Evolutionary conservation across 2,888 invertebrate species (phyloP).

Genomic region (Minunthozetes semirufus): DNA sequence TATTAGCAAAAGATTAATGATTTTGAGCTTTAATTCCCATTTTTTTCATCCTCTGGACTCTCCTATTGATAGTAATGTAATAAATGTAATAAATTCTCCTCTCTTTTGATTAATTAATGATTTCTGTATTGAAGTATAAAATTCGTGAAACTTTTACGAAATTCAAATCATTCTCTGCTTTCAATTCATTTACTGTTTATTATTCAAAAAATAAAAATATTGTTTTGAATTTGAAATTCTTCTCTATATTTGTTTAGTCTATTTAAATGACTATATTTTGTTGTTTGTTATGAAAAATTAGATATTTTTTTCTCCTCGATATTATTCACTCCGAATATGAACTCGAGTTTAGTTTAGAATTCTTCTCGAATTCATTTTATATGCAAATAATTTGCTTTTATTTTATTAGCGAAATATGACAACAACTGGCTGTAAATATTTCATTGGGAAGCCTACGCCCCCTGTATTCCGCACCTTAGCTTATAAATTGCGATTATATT

Average conservation of each 20-base stretch:
- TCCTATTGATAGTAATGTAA: not conserved
- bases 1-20: slow-evolving; percentile 20
- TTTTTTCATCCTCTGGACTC: not conserved
- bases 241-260: slow-evolving; percentile 1
- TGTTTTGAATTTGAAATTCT: not conserved
- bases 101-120: slow-evolving; percentile 13
- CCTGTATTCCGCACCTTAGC: not conserved
- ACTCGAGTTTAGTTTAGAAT: too few species aligned
- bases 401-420: not conserved
- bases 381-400: not conserved
- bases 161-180: not conserved
- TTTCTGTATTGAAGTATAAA: not conserved
- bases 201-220: not conserved
- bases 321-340: too few species aligned
- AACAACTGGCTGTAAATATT: slow-evolving; percentile 10
- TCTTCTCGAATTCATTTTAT: not conserved
- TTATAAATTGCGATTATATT: not conserved
- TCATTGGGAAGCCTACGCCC: not conserved
- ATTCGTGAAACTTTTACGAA: slow-evolving; percentile 9
- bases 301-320: not conserved
- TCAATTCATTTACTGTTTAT: not conserved
- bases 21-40: not conserved
- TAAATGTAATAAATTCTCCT: not conserved
- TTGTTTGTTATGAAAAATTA: not conserved
- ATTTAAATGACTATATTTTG: not conserved